Evolutionary conservation across 2,888 invertebrate species (phyloP), one percentile per base, ranked within the genome.

Genomic region (Pachydiplax longipennis): DNA sequence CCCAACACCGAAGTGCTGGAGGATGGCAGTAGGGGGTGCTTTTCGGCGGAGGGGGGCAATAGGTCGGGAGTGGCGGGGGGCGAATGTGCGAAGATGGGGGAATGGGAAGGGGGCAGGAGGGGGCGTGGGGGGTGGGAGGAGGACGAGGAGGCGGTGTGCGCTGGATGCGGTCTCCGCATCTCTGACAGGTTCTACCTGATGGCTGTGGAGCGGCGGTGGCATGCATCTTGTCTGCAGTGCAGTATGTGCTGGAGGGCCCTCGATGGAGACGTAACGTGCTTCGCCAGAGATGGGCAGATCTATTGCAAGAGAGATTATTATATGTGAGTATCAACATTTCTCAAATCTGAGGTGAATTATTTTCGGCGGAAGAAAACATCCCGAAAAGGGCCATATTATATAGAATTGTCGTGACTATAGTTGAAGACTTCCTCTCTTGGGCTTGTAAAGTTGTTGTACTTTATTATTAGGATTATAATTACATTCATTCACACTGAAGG

Each of bases 231-330:
- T 93, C 95, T 99, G 61, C 96, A 97, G 93, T 99, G 99, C 94
- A 97, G 97, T 93, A 97, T 98, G 94, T 99, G 99, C 94, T 96
- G 97, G 93, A 96, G 97, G 94, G 97, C 97, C 6, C 95, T 99
- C 92, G 99, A 99, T 94, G 96, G 98, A 1, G 98, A 99, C 94
- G 96, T 97, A 93, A 97, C 98, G 92, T 99, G 99, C 94, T 99
- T 98, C 94, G 97, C 98, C 92, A 96, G 98, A 92, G 98, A 98
- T 94, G 98, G 98, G 93, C 97, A 97, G 94, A 98, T 99, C 93
- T 99, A 98, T 95, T 99, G 99, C 96, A 98, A 98, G 95, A 98
- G 97, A 94, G 99, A 99, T 95, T 99, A 99, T 95, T 97, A 98
- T 95, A 97, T 98, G 99, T 99, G 94, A 96, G 97, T 95, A 35